Conservation (phyloP, 2,113 vertebrate genomes). For the Colistium nudipinnis region DNA sequence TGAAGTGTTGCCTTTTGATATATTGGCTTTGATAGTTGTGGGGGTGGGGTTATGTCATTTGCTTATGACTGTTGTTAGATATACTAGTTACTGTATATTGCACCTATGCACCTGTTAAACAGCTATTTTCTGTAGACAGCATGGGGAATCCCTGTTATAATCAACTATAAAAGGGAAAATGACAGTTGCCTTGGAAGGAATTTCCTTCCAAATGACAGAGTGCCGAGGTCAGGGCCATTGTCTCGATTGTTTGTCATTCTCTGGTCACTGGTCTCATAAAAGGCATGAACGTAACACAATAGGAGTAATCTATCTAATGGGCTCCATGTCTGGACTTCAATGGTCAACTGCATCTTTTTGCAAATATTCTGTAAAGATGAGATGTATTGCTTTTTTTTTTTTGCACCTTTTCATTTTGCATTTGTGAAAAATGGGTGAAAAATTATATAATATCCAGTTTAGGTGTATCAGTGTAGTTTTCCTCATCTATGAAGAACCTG, state of each 20-base stretch:
- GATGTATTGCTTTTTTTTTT: conserved; percentile 9
- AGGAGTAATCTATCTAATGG: conserved; percentile 66
- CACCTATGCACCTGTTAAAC: too few species aligned
- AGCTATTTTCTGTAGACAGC: background rate
- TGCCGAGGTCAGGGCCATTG: conserved; percentile 71
- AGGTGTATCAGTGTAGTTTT: background rate
- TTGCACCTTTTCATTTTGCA: conserved; percentile 1
- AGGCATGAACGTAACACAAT: conserved; percentile 51
- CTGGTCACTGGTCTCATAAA: conserved; percentile 55
- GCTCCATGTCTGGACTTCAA: conserved; percentile 28
- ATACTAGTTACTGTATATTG: background rate
- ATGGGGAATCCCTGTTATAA: conserved; percentile 32
- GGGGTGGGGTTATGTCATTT: background rate
- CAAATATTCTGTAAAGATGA: conserved; percentile 20
- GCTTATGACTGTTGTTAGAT: background rate
- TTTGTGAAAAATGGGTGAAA: background rate
- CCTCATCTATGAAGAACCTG: too few species aligned
- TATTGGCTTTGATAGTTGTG: background rate
- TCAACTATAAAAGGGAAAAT: conserved; percentile 31
- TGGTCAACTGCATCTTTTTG: conserved; percentile 5
- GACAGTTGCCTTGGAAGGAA: conserved; percentile 45
- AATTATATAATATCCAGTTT: too few species aligned
- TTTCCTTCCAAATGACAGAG: conserved; percentile 55
- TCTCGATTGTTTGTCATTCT: conserved; percentile 55
- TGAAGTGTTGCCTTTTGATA: background rate